A percentile compares a stretch with the other conserved stretches of the same genome.
Conservation (phyloP, 2,113 vertebrate genomes). For the Podarcis cretensis region DNA sequence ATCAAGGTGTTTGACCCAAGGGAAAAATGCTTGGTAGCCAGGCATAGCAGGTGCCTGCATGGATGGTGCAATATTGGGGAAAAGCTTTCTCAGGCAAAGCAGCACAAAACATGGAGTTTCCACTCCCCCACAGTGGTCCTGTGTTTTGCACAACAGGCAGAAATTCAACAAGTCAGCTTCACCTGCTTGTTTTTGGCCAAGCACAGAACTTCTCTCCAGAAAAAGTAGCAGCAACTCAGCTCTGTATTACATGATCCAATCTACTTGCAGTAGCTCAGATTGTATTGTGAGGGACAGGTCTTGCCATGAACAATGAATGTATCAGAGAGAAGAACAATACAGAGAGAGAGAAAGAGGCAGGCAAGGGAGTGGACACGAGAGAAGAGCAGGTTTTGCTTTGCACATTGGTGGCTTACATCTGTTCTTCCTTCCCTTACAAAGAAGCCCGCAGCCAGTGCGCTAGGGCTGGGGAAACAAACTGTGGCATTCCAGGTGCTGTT, state of each 20-base stretch:
- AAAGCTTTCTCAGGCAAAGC: not conserved
- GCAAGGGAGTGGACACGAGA: not conserved
- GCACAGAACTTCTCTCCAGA: not conserved
- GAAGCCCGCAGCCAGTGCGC: no score
- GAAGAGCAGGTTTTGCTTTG: not conserved
- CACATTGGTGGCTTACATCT: no score
- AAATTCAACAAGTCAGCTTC: no score
- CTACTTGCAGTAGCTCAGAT: not conserved
- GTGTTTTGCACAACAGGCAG: no score
- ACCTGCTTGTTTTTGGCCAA: not conserved
- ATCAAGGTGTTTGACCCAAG: not conserved
- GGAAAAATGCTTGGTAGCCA: not conserved
- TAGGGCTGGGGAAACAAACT: no score
- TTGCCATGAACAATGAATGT: not conserved
- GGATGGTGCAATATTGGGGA: not conserved
- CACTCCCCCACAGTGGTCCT: no score
- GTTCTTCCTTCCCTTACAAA: no score
- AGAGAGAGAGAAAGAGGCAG: not conserved
- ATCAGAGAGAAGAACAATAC: not conserved
- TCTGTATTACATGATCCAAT: not conserved
- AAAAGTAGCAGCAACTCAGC: not conserved
- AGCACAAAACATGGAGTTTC: no score
- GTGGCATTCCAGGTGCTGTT: no score
- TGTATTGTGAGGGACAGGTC: not conserved
- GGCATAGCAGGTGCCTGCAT: not conserved